A percentile compares a stretch with the other conserved stretches of the same genome.
These are phyloP conservation scores for Notodonta dromedarius DNA, from an alignment of 2,888 invertebrate genomes.

Conservation along the genomic window DNA sequence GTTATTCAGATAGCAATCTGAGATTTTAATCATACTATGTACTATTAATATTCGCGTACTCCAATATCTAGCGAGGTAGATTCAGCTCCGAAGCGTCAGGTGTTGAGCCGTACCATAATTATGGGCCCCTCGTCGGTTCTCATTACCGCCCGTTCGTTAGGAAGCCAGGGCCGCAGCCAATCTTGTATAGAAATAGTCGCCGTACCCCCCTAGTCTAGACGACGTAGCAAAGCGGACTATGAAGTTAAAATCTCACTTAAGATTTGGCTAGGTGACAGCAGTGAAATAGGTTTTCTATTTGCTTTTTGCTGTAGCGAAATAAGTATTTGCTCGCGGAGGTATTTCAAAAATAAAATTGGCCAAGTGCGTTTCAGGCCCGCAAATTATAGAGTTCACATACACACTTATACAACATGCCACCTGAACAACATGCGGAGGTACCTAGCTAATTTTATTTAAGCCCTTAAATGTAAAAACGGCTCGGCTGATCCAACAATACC, in stretches of 20 bases:
- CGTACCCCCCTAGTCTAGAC: constrained; percentile 25
- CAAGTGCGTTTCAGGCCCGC: too few relatives aligned
- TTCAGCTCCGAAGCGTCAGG: constrained; percentile 9
- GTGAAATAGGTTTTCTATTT: neutral
- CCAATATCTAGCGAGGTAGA: constrained; percentile 1
- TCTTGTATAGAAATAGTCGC: constrained; percentile 15
- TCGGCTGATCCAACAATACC: too few relatives aligned
- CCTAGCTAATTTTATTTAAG: too few relatives aligned
- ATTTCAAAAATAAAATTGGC: too few relatives aligned
- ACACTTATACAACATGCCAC: too few relatives aligned
- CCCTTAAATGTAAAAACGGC: too few relatives aligned
- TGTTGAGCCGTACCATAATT: constrained; percentile 33
- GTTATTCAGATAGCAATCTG: neutral
- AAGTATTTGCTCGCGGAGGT: too few relatives aligned
- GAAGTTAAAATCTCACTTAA: neutral
- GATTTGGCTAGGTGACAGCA: neutral
- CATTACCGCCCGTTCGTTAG: constrained; percentile 38
- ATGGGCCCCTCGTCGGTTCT: constrained; percentile 24
- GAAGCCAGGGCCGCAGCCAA: constrained; percentile 8
- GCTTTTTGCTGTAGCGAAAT: too few relatives aligned
- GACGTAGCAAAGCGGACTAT: neutral
- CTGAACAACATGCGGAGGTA: too few relatives aligned
- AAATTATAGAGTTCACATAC: too few relatives aligned
- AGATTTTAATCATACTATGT: neutral
- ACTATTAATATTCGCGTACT: neutral